A percentile compares a stretch with the other conserved stretches of the same genome.
These are phyloP conservation scores for Lasioglossum pauxillum DNA, from an alignment of 2,888 invertebrate genomes.

Conservation along the genomic window DNA sequence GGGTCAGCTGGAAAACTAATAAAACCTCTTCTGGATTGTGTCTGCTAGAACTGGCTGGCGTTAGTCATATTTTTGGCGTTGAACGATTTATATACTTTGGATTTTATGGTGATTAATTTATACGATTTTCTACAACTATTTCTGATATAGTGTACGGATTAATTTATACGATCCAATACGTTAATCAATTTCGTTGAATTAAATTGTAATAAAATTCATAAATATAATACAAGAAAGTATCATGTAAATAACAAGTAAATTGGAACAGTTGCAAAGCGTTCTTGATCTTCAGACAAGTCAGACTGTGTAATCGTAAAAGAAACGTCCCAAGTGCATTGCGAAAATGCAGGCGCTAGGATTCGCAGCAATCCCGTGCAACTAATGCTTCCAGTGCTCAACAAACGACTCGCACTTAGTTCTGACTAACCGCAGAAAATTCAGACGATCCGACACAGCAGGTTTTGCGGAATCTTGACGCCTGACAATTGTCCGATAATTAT, in stretches of 20 bases:
- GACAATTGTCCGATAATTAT: too few species aligned
- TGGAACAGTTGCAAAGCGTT: background rate
- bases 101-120: too few species aligned
- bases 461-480: background rate
- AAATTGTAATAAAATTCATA: too few species aligned
- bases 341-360: background rate
- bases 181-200: too few species aligned
- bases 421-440: slow-evolving; percentile 15
- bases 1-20: background rate
- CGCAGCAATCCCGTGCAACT: background rate
- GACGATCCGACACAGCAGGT: background rate
- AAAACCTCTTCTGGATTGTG: too few species aligned
- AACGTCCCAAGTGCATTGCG: background rate
- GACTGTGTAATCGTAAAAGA: background rate
- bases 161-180: too few species aligned
- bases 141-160: too few species aligned
- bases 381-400: background rate
- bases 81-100: too few species aligned
- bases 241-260: background rate
- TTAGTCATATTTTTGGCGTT: too few species aligned
- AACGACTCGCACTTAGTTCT: slow-evolving; percentile 4
- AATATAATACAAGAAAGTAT: too few species aligned
- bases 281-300: background rate
- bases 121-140: too few species aligned
- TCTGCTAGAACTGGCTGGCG: too few species aligned